Conservation (phyloP, 2,113 vertebrate species). For the Xiphorhynchus elegans region DNA sequence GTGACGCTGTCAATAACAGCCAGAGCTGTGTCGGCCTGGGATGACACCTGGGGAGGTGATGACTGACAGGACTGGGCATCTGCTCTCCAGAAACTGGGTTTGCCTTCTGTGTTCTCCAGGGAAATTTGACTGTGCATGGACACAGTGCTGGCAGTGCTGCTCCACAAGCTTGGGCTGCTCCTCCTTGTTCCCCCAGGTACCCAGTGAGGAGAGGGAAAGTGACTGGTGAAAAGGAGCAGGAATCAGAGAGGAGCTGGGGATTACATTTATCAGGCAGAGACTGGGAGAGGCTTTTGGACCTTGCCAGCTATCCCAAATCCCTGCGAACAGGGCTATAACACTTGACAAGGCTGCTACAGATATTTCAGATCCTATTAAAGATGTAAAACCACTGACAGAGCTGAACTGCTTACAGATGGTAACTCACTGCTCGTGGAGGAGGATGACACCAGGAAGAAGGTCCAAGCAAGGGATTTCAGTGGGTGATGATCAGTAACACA, state of each 20-base stretch:
- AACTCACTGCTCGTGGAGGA: not conserved
- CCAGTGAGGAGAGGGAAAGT: not conserved
- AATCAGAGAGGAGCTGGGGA: conserved; percentile 30
- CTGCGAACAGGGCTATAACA: conserved; percentile 21
- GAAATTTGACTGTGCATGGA: accelerated
- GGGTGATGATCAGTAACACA: not conserved
- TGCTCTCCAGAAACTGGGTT: not conserved
- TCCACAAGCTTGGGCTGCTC: not conserved
- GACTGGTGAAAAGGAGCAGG: not conserved
- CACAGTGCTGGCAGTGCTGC: not conserved
- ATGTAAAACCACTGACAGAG: conserved; percentile 28
- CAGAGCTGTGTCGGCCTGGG: not conserved
- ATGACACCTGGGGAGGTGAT: not conserved
- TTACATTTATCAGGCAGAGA: conserved; percentile 43
- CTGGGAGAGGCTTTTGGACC: conserved; percentile 30
- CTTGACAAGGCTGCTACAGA: conserved; percentile 29
- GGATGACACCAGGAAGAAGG: not conserved
- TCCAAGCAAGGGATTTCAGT: not conserved
- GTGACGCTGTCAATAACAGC: not conserved
- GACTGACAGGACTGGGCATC: not conserved
- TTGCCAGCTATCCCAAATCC: conserved; percentile 27
- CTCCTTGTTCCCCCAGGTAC: not conserved
- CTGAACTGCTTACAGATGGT: not conserved
- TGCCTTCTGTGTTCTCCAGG: not conserved
- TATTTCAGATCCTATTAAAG: conserved; percentile 41